Evolutionary conservation across 2,113 vertebrate species (phyloP).

Genomic region (Eurystomus gularis): DNA sequence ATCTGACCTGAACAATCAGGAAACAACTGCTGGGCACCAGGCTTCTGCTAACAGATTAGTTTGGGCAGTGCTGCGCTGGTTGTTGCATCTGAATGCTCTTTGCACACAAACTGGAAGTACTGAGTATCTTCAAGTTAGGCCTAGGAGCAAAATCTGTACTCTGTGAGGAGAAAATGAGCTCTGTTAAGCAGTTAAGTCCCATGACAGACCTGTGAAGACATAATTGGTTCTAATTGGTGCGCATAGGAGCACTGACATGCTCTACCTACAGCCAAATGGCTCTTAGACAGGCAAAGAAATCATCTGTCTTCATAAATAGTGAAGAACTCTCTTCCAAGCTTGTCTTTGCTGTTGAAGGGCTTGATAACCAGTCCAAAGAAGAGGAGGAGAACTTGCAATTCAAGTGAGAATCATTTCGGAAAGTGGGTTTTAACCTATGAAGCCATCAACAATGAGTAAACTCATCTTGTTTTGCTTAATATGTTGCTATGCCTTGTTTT

Average conservation of each 20-base stretch:
- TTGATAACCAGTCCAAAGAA: not conserved
- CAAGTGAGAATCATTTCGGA: not conserved
- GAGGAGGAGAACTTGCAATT: not conserved
- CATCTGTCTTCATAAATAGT: not conserved
- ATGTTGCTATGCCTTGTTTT: not conserved
- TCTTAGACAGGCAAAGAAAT: not conserved
- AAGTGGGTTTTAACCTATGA: not conserved
- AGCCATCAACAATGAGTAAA: not conserved
- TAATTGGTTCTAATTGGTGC: constrained; percentile 4
- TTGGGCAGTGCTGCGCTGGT: not conserved
- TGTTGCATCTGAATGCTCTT: not conserved
- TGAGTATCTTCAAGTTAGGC: not conserved
- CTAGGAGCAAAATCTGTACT: not conserved
- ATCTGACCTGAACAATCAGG: not conserved
- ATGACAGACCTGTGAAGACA: not conserved
- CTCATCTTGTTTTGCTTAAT: not conserved
- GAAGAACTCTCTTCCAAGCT: not conserved
- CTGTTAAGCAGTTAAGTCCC: not conserved
- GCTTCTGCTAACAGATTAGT: not conserved
- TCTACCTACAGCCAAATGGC: not conserved
- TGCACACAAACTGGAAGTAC: not conserved
- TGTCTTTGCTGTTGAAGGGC: not conserved
- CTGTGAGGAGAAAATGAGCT: not conserved
- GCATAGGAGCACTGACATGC: not conserved
- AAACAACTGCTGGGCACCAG: not conserved